These are phyloP conservation scores for Tupaia chinensis DNA, from an alignment of 2,113 vertebrate genomes.

Conservation along the genomic window DNA sequence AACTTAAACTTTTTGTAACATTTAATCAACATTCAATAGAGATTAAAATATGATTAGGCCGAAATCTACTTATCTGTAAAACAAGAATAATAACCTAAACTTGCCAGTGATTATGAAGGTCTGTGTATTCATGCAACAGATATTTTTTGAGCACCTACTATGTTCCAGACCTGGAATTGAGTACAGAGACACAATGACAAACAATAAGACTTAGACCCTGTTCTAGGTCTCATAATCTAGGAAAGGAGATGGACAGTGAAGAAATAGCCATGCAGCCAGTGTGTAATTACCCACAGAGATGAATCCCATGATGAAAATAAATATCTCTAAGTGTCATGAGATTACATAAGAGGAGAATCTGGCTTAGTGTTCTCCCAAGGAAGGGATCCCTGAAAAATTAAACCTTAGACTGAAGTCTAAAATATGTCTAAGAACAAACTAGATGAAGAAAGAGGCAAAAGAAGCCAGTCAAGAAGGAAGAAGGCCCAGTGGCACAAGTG, in stretches of 20 bases:
- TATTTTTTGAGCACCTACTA: background rate
- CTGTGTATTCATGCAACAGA: background rate
- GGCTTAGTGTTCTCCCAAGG: background rate
- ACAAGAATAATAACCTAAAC: background rate
- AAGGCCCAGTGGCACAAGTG: background rate
- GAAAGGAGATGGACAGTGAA: background rate
- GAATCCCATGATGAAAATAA: background rate
- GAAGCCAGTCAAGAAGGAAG: background rate
- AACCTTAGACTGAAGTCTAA: background rate
- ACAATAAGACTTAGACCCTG: background rate
- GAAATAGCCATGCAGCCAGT: background rate
- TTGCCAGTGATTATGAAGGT: background rate
- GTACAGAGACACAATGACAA: background rate
- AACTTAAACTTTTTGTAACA: slow-evolving; percentile 8
- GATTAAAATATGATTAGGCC: background rate
- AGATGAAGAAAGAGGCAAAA: slow-evolving; percentile 2
- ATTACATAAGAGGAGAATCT: background rate
- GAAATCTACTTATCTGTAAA: slow-evolving; percentile 25
- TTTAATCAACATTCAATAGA: background rate
- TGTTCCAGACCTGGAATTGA: background rate
- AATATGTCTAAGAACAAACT: background rate
- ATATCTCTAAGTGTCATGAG: background rate
- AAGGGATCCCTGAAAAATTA: background rate
- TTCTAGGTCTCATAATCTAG: background rate
- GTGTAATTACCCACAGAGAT: background rate